Conservation (phyloP, 2,888 invertebrate species). For the Caenorhabditis imperialis region DNA sequence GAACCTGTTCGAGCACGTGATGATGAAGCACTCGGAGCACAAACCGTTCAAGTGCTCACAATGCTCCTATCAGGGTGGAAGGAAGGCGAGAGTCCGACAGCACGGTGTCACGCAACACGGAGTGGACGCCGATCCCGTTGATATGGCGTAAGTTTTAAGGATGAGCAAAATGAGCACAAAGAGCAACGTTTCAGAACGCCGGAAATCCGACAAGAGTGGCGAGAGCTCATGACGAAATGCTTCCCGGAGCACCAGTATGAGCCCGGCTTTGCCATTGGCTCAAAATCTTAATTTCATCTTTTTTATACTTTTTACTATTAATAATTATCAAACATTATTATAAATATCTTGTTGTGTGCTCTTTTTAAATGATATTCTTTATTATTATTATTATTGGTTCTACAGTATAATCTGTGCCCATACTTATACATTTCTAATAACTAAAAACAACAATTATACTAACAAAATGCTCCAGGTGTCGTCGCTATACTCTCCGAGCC, state of each 20-base stretch:
- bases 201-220: slow-evolving; percentile 48
- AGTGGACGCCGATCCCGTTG: slow-evolving; percentile 41
- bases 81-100: slow-evolving; percentile 54
- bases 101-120: slow-evolving; percentile 45
- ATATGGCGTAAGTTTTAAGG: slow-evolving; percentile 39
- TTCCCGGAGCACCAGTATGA: slow-evolving; percentile 54
- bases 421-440: too few species aligned
- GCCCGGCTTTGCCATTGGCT: too few species aligned
- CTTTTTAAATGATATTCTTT: too few species aligned
- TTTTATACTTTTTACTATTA: too few species aligned
- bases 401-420: too few species aligned
- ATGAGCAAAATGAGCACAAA: too few species aligned
- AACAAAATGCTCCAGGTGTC: too few species aligned
- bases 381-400: too few species aligned
- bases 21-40: slow-evolving; percentile 53
- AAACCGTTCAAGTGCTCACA: slow-evolving; percentile 52
- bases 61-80: slow-evolving; percentile 47
- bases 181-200: slow-evolving; percentile 55
- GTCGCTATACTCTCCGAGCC: slow-evolving; percentile 20
- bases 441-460: too few species aligned
- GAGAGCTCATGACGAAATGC: slow-evolving; percentile 43
- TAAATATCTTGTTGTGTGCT: too few species aligned
- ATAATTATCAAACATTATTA: too few species aligned
- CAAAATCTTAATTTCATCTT: too few species aligned
- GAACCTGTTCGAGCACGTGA: slow-evolving; percentile 59